A percentile compares a stretch with the other conserved stretches of the same genome.
Evolutionary conservation across 1,140 invertebrate genomes (phyloP).

Genomic region (Gonioctena quinquepunctata): DNA sequence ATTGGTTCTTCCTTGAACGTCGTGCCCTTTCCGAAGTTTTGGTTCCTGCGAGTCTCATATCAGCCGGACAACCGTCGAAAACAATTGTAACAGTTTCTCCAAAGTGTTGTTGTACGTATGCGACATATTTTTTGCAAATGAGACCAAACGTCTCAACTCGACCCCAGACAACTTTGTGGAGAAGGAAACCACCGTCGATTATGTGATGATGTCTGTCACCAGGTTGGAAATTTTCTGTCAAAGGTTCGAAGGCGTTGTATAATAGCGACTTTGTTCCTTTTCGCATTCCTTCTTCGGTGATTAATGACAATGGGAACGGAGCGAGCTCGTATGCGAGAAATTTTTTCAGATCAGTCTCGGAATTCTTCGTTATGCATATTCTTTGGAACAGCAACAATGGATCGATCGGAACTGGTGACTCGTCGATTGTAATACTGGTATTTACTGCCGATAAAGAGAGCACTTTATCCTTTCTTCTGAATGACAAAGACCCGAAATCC

Average conservation of each 20-base stretch:
- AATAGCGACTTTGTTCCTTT: constrained; percentile 50
- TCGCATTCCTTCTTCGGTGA: constrained; percentile 50
- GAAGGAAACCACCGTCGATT: constrained; percentile 42
- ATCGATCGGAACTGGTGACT: too few relatives aligned
- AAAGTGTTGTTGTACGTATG: constrained; percentile 34
- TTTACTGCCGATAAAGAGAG: too few relatives aligned
- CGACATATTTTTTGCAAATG: constrained; percentile 47
- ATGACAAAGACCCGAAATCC: constrained; percentile 31
- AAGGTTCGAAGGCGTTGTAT: constrained; percentile 43
- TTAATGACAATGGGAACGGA: constrained; percentile 46
- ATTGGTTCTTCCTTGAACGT: neutral
- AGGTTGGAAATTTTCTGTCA: constrained; percentile 40
- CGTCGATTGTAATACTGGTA: too few relatives aligned
- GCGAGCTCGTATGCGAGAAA: constrained; percentile 51
- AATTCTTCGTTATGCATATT: constrained; percentile 27
- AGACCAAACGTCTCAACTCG: constrained; percentile 43
- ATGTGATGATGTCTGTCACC: constrained; percentile 46
- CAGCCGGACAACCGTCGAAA: neutral
- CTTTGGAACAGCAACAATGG: constrained; percentile 49
- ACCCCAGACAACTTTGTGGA: constrained; percentile 38
- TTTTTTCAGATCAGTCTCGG: constrained; percentile 20
- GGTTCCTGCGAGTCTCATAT: neutral
- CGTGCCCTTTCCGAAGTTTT: neutral
- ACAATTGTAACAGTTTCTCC: too few relatives aligned
- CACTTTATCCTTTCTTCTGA: constrained; percentile 26